Evolutionary conservation across 1,140 invertebrate species (phyloP).

Genomic region (Drosophila guanche): DNA sequence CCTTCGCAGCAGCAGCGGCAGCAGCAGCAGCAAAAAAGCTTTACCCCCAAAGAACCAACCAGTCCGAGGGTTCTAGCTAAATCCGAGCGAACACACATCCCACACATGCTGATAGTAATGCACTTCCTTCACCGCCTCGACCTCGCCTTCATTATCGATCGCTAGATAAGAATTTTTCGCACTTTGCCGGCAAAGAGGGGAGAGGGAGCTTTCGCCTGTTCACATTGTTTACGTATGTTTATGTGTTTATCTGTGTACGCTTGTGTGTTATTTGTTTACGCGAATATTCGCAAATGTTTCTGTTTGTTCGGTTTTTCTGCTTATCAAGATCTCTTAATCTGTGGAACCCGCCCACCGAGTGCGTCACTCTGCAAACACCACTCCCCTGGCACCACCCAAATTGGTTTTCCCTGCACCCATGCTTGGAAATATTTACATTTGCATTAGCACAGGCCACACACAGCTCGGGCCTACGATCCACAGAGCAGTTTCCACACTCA

Average conservation of each 20-base stretch:
- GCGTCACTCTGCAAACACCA: conserved; percentile 32
- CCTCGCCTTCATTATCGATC: conserved; percentile 63
- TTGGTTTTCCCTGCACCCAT: conserved; percentile 40
- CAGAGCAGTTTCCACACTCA: too few relatives aligned
- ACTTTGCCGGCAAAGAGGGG: conserved; percentile 47
- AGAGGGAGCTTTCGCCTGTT: conserved; percentile 32
- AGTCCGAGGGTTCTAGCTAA: too few relatives aligned
- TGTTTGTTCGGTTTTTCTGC: conserved; percentile 59
- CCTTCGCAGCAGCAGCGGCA: conserved; percentile 1
- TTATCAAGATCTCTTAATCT: conserved; percentile 47
- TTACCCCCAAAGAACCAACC: conserved; percentile 1
- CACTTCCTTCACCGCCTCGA: conserved; percentile 53
- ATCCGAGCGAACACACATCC: too few relatives aligned
- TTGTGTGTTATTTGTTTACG: conserved; percentile 22
- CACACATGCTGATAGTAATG: conserved; percentile 24
- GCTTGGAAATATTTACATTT: background rate
- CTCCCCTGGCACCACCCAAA: background rate
- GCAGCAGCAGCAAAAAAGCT: conserved; percentile 34
- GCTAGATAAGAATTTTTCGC: conserved; percentile 65
- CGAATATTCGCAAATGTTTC: conserved; percentile 62
- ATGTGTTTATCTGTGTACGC: conserved; percentile 8
- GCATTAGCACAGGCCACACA: too few relatives aligned
- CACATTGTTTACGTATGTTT: background rate
- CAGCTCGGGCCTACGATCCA: background rate
- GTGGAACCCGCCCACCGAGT: background rate